Evolutionary conservation across 2,888 invertebrate genomes (phyloP), one percentile per base, ranked within the genome.

Genomic region (Watsonalla cultraria): DNA sequence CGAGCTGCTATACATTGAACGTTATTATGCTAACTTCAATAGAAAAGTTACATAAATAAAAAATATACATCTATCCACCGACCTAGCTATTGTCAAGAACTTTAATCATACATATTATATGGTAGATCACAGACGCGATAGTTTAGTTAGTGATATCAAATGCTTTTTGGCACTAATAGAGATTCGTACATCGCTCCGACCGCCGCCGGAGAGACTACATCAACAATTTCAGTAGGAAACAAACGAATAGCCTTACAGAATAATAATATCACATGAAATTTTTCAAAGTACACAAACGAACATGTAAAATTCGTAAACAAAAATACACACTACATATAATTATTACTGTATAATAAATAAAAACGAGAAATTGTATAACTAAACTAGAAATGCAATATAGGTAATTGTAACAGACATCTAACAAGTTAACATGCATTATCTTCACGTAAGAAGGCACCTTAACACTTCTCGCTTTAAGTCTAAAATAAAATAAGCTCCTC

Each of bases 321-420:
- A 82, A 80, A 85, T 87, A 88, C 81, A 86, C 82, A 76, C 82
- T 81, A 86, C 80, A 81, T 24, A 83, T 83, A 80, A 84, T 80
- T 79, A 79, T 83, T 84, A 49, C 49, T 80, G 66, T 62, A 62
- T 60, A 83, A 84, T 88, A 86, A 89, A 87, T 85, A 87, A 84
- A 87, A 85, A 86, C 84, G 77, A 81, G 78, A 84, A 74, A 80
- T 78, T 80, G 82, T 86, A 86, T 79, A 86, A 84, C 85, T 87
- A 86, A 80, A 79, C 88, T 90, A 90, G 80, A 89, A 90, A 90
- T 90, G 90, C 90, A 89, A 84, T 77, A 84, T 77, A 82, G 72
- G 80, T 80, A 80, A 24, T 81, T 72, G 73, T 82, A 80, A 81
- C 74, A 78, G 79, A 82, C 78, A 76, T 76, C 72, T 78, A 80